Percentiles rank a stretch among this genome's conserved stretches.
phyloP scores from a whole-genome alignment of 1,140 invertebrate species.

The Pachyrhynchus sulphureomaculatus region DNA sequence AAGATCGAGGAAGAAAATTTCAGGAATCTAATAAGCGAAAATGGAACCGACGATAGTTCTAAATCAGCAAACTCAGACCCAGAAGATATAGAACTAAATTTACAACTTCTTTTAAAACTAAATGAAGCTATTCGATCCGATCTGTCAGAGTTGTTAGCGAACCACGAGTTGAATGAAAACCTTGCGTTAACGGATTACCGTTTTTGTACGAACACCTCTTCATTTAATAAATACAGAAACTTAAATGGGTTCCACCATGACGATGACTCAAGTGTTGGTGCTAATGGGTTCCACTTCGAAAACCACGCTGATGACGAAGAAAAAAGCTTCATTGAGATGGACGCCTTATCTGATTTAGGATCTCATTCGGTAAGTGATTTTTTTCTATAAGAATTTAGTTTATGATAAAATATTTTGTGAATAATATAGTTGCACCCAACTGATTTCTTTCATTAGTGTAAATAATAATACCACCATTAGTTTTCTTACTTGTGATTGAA shows the following conservation, averaged over 20 bases:
- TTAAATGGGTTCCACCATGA: constrained; percentile 16
- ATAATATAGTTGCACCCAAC: background rate
- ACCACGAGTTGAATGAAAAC: constrained; percentile 19
- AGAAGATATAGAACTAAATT: constrained; percentile 30
- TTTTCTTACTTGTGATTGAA: too few relatives aligned
- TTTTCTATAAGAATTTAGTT: background rate
- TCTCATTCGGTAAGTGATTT: constrained; percentile 22
- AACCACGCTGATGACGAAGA: constrained; percentile 18
- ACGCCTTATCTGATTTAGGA: constrained; percentile 21
- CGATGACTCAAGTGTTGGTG: constrained; percentile 17
- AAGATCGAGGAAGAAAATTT: constrained; percentile 27
- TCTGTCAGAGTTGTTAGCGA: constrained; percentile 37
- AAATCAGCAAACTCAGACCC: constrained; percentile 12
- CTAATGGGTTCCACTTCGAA: constrained; percentile 9
- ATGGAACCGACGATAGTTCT: background rate
- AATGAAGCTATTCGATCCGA: constrained; percentile 40
- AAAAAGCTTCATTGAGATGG: constrained; percentile 19
- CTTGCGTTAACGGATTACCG: constrained; percentile 4
- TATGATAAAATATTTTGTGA: background rate
- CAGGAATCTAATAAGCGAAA: background rate
- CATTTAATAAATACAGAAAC: constrained; percentile 4
- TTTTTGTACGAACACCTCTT: constrained; percentile 10
- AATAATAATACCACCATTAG: background rate
- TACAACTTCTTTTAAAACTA: constrained; percentile 33
- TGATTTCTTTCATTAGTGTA: background rate